Evolutionary conservation across 2,113 vertebrate genomes (phyloP).

Genomic region (Galbula dea): DNA sequence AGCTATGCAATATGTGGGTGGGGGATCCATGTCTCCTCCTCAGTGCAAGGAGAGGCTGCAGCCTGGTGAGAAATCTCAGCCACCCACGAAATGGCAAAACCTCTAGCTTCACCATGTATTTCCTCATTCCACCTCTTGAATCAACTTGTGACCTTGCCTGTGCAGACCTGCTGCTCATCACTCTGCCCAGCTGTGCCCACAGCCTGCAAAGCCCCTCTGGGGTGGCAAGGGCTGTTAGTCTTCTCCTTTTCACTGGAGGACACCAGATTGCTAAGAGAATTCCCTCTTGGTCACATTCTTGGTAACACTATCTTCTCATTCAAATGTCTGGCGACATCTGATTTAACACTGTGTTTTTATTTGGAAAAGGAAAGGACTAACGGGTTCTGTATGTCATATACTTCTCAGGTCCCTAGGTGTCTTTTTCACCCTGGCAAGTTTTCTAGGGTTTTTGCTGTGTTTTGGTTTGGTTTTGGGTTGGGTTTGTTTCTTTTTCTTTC

Average conservation of each 20-base stretch:
- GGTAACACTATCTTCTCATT: background rate
- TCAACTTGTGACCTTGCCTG: conserved; percentile 22
- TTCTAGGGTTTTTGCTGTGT: background rate
- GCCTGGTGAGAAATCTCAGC: conserved; percentile 21
- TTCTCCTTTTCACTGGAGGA: background rate
- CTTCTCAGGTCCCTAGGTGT: background rate
- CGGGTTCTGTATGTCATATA: background rate
- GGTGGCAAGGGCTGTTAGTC: background rate
- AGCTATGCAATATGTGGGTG: background rate
- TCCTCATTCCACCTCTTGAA: background rate
- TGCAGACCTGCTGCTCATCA: background rate
- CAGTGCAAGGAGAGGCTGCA: background rate
- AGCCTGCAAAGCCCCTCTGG: background rate
- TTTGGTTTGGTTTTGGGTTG: background rate
- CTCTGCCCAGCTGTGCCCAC: background rate
- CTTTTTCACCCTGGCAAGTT: background rate
- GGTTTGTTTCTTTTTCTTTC: background rate
- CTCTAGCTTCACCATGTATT: background rate
- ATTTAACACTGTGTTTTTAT: background rate
- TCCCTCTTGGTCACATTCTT: background rate
- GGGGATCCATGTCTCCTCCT: background rate
- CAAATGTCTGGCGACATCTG: accelerated
- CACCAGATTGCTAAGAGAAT: background rate
- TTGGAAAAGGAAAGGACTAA: background rate
- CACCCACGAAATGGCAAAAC: conserved; percentile 31